Percentiles rank a stretch among this genome's conserved stretches.
Evolutionary conservation across 35 echinoderm and acorn worm species (phyloP).

Genomic region (Lytechinus pictus): DNA sequence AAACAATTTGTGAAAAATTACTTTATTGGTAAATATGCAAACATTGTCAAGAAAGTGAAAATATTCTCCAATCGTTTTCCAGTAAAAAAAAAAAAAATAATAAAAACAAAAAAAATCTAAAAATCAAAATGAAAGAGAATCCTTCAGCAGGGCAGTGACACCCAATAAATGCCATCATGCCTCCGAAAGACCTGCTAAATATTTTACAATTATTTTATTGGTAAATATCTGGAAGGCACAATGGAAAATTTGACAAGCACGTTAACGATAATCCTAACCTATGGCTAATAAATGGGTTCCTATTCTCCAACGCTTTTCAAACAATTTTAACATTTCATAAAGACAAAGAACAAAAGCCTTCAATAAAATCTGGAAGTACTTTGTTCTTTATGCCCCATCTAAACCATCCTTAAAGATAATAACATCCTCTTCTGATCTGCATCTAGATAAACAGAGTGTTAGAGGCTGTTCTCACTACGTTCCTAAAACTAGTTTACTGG

Average conservation of each 20-base stretch:
- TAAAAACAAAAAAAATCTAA: not conserved
- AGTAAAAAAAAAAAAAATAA: too few species aligned
- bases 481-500: too few species aligned
- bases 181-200: not conserved
- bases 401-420: constrained; percentile 4
- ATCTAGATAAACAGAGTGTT: not conserved
- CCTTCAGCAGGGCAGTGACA: not conserved
- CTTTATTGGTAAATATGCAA: not conserved
- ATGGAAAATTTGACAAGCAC: not conserved
- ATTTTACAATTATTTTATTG: not conserved
- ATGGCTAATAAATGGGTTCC: not conserved
- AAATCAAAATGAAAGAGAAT: not conserved
- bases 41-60: too few species aligned
- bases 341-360: not conserved
- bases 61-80: too few species aligned
- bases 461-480: too few species aligned
- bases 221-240: not conserved
- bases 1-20: not conserved
- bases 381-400: not conserved
- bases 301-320: not conserved
- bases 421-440: not conserved
- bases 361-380: not conserved
- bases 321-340: not conserved
- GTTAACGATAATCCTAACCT: not conserved
- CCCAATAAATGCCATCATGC: not conserved